Conservation (phyloP, 2,113 vertebrate genomes). For the Ciconia stormi region DNA sequence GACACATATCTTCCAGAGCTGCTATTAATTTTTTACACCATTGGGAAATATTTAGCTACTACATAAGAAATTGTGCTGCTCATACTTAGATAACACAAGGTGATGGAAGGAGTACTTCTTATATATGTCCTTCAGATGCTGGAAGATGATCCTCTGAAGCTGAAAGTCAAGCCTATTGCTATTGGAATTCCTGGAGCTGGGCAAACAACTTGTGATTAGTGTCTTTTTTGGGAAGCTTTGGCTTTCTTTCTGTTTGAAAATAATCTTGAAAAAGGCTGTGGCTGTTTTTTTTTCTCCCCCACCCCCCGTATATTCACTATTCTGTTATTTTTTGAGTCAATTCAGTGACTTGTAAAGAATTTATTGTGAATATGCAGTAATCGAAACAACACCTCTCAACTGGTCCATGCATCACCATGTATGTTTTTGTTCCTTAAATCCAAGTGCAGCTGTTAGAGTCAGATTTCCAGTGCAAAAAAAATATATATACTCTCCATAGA, state of each 20-base stretch:
- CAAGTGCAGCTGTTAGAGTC: background rate
- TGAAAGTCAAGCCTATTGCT: background rate
- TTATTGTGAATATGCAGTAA: background rate
- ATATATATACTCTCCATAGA: background rate
- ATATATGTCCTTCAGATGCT: background rate
- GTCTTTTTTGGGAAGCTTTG: background rate
- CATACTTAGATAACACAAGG: background rate
- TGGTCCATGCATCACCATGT: background rate
- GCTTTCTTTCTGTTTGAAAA: background rate
- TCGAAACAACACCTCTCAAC: background rate
- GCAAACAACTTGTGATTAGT: background rate
- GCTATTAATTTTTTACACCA: background rate
- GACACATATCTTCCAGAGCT: background rate
- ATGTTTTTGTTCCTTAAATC: background rate
- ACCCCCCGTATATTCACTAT: background rate
- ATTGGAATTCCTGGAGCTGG: background rate
- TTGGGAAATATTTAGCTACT: background rate
- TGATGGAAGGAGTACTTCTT: background rate
- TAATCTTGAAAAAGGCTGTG: background rate
- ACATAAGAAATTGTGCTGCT: background rate
- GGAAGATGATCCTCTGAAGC: background rate
- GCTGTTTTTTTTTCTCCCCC: background rate
- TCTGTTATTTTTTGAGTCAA: background rate
- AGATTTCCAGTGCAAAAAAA: background rate
- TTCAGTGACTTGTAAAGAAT: background rate